phyloP scores from a whole-genome alignment of 2,113 vertebrate genomes.

The Camelus dromedarius region DNA sequence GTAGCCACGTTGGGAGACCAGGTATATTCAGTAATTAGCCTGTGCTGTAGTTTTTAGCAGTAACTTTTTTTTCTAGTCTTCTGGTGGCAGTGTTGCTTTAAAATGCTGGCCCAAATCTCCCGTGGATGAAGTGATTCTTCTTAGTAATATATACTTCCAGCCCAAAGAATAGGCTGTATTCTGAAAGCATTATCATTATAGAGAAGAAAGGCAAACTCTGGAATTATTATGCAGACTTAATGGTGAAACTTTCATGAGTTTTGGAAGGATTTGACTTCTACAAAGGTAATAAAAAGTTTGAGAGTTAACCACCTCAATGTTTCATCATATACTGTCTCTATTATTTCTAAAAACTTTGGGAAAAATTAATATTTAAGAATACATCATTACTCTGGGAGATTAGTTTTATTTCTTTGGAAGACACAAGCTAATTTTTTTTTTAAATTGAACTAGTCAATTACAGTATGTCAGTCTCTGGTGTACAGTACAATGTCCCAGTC shows the following conservation, averaged over 20 bases:
- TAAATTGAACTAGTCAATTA: too few relatives aligned
- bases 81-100: constrained; percentile 84
- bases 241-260: neutral
- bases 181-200: neutral
- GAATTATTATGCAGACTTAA: constrained; percentile 12
- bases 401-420: neutral
- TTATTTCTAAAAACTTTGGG: constrained; percentile 1
- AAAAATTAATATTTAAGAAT: constrained; percentile 37
- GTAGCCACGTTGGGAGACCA: neutral
- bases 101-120: neutral
- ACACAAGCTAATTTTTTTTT: neutral
- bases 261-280: constrained; percentile 42
- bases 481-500: too few relatives aligned
- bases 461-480: too few relatives aligned
- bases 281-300: neutral
- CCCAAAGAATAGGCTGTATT: neutral
- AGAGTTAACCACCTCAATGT: neutral
- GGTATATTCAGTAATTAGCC: neutral
- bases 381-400: neutral
- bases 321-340: neutral
- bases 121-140: constrained; percentile 1
- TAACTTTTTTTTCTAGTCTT: constrained; percentile 65
- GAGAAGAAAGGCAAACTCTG: constrained; percentile 44
- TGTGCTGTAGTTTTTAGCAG: neutral
- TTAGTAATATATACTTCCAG: neutral